These are phyloP conservation scores for Drusus annulatus DNA, from an alignment of 1,140 invertebrate genomes.

Conservation along the genomic window DNA sequence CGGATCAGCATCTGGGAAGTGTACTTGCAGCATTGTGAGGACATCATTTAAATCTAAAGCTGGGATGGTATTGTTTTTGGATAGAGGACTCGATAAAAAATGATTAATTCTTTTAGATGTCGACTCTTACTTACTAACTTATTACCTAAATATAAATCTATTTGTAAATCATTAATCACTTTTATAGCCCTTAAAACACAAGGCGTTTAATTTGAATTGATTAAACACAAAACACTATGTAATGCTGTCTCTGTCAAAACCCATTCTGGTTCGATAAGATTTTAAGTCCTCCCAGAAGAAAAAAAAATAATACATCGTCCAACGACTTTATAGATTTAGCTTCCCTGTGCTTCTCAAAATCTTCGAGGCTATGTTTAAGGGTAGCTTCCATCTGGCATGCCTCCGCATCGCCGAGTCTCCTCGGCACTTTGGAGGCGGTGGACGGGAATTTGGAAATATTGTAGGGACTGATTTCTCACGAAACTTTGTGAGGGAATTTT, in stretches of 20 bases:
- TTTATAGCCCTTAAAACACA: neutral
- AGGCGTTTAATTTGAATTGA: neutral
- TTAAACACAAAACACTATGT: neutral
- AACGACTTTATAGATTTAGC: neutral
- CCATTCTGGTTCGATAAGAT: neutral
- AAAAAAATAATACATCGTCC: neutral
- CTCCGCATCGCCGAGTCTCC: neutral
- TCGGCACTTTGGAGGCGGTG: neutral
- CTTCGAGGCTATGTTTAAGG: neutral
- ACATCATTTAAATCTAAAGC: conserved; percentile 7
- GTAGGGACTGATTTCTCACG: neutral
- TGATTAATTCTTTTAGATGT: neutral
- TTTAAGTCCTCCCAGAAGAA: neutral
- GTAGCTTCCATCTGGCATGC: neutral
- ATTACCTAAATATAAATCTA: conserved; percentile 11
- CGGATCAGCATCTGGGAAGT: neutral
- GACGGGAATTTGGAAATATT: neutral
- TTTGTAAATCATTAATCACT: neutral
- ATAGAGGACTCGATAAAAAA: neutral
- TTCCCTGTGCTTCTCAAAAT: neutral
- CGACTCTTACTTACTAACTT: conserved; percentile 2
- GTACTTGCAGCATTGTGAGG: neutral
- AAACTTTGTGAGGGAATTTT: conserved; percentile 4
- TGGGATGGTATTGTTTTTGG: neutral
- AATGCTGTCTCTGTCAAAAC: neutral